Base-by-base conservation (phyloP, 2,888 invertebrate species). In the Morpho helenor region DNA sequence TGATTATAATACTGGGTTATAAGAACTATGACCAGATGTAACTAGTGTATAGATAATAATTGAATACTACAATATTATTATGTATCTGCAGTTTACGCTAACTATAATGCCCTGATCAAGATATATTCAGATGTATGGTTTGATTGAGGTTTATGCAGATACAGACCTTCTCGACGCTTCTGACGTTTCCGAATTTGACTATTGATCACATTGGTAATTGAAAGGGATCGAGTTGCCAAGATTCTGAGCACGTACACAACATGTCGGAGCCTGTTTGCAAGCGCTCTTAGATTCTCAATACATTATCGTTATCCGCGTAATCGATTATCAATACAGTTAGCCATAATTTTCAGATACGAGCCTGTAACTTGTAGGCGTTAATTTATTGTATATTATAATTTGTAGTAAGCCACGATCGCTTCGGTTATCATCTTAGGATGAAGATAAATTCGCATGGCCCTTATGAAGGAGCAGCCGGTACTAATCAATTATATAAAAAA, bases 161-260 rank as follows among this genome's bases (percentile, higher is more conserved):
- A 64, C 60, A 66, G 62, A 63, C 68, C 64, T 16, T 31, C 22
- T 9, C 23, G 61, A 60, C 64, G 54, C 51, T 63, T 60, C 62
- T 66, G 65, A 65, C 66, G 71, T 71, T 69, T 66, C 69, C 68
- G 74, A 78, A 79, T 81, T 80, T 75, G 75, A 72, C 68, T 81
- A 85, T 84, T 74, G 83, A 83, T 80, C 75, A 73, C 64, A 66
- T 70, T 69, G 66, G 74, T 78, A 78, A 79, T 80, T 80, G 77
- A 80, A 81, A 79, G 72, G 68, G 74, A 76, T 75, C 70, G 71
- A 71, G 69, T 73, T 67, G 66, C 72, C 62, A 71, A 75, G 68
- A 85, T 82, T 84, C 87, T 60, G 62, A 69, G 80, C 88, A 87
- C 88, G 87, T 84, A 68, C 68, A 52, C 58, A 68, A 79, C 74